phyloP scores from a whole-genome alignment of 2,888 invertebrate species.

The Thymelicus lineola region DNA sequence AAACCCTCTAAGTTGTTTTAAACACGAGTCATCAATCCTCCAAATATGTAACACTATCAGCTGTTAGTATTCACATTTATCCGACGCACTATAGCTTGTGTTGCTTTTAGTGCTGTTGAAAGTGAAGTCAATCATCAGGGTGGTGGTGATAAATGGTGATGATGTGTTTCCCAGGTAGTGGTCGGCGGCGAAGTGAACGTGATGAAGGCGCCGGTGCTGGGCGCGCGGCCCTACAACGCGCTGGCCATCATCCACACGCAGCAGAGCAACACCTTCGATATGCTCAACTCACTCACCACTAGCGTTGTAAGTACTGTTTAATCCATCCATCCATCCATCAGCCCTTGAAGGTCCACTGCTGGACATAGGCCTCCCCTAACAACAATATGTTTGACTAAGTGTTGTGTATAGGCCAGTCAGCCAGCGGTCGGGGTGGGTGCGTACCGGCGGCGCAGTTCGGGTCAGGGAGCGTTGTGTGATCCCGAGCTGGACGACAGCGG shows the following conservation, averaged over 20 bases:
- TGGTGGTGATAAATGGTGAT: not conserved
- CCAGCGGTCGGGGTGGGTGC: conserved; percentile 75
- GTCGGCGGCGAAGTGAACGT: conserved; percentile 76
- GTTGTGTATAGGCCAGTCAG: conserved; percentile 67
- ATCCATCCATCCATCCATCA: too few relatives aligned
- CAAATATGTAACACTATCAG: too few relatives aligned
- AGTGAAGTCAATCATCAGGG: not conserved
- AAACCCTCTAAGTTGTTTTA: too few relatives aligned
- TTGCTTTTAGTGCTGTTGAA: too few relatives aligned
- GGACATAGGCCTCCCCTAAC: too few relatives aligned
- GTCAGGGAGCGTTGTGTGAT: conserved; percentile 74
- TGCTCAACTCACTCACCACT: conserved; percentile 82
- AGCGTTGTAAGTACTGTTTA: conserved; percentile 69
- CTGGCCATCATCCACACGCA: conserved; percentile 83
- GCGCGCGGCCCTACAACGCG: conserved; percentile 77
- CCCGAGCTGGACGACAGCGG: conserved; percentile 81
- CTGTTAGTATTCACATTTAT: too few relatives aligned
- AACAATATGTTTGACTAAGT: too few relatives aligned
- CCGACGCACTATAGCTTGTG: too few relatives aligned
- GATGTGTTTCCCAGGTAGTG: conserved; percentile 63
- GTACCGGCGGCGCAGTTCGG: conserved; percentile 75
- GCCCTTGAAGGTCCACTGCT: too few relatives aligned
- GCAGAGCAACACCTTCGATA: conserved; percentile 82
- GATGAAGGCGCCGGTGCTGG: conserved; percentile 75
- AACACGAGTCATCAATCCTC: too few relatives aligned